Evolutionary conservation across 2,888 invertebrate species (phyloP).

Genomic region (Lomographa bimaculata): DNA sequence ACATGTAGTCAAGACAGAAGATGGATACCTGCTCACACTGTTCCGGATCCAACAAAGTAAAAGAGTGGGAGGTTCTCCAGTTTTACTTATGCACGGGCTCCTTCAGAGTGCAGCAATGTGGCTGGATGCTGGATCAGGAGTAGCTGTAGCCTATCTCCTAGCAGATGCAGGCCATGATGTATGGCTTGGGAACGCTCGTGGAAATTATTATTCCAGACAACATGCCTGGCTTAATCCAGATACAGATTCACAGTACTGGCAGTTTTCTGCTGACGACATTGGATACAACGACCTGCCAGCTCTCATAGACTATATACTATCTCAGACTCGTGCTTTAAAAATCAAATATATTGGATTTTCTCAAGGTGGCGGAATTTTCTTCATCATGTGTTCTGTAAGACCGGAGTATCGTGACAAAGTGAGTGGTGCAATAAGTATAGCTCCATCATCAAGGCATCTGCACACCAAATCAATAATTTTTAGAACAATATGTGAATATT

Average conservation of each 20-base stretch:
- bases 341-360: slow-evolving; percentile 87
- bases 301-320: slow-evolving; percentile 56
- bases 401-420: slow-evolving; percentile 87
- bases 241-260: slow-evolving; percentile 75
- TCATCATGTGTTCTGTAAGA: slow-evolving; percentile 85
- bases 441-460: slow-evolving; percentile 82
- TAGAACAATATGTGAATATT: slow-evolving; percentile 28
- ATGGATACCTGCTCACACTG: slow-evolving; percentile 57
- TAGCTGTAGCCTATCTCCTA: slow-evolving; percentile 42
- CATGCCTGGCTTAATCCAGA: slow-evolving; percentile 67
- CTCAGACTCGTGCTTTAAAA: slow-evolving; percentile 43
- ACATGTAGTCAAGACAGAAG: slow-evolving; percentile 54
- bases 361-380: slow-evolving; percentile 86
- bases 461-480: slow-evolving; percentile 58
- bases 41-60: slow-evolving; percentile 53
- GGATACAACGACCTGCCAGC: slow-evolving; percentile 90
- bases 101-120: slow-evolving; percentile 56
- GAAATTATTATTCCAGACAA: slow-evolving; percentile 62
- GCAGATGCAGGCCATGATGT: slow-evolving; percentile 38
- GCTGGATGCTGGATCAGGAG: slow-evolving; percentile 55
- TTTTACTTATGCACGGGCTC: slow-evolving; percentile 65
- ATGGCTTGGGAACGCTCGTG: slow-evolving; percentile 37
- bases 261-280: slow-evolving; percentile 90
- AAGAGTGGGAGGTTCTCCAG: slow-evolving; percentile 45
- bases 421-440: slow-evolving; percentile 82